phyloP scores from a whole-genome alignment of 1,140 invertebrate genomes.

The Saccostrea echinata region DNA sequence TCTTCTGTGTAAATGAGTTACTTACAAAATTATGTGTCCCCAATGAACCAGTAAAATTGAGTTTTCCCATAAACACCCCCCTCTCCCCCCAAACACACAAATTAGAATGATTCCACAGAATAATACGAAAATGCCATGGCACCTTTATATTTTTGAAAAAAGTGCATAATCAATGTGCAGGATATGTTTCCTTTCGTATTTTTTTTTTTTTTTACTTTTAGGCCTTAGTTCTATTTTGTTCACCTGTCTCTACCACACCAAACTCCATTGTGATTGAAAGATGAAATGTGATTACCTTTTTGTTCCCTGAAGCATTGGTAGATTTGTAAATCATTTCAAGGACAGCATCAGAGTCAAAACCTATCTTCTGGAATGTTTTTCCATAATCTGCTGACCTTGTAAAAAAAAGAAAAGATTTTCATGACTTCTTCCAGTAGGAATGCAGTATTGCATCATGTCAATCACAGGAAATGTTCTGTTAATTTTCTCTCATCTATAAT shows the following conservation, averaged over 20 bases:
- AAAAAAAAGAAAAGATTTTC: background rate
- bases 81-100: no score
- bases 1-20: no score
- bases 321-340: slow-evolving; percentile 54
- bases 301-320: slow-evolving; percentile 39
- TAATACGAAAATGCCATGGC: no score
- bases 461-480: background rate
- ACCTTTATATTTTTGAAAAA: no score
- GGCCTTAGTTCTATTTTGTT: background rate
- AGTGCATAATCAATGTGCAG: no score
- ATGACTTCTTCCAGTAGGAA: background rate
- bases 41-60: no score
- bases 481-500: no score
- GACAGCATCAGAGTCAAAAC: slow-evolving; percentile 43
- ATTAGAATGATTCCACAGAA: no score
- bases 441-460: background rate
- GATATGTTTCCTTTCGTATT: no score
- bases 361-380: slow-evolving; percentile 44
- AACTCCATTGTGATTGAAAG: background rate
- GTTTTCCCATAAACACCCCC: no score
- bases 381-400: slow-evolving; percentile 55
- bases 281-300: background rate
- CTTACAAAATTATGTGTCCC: no score
- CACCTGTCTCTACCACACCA: no score
- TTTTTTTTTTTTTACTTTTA: background rate